Base-by-base conservation (phyloP, 2,888 invertebrate species). In the Petrolisthes manimaculis region DNA sequence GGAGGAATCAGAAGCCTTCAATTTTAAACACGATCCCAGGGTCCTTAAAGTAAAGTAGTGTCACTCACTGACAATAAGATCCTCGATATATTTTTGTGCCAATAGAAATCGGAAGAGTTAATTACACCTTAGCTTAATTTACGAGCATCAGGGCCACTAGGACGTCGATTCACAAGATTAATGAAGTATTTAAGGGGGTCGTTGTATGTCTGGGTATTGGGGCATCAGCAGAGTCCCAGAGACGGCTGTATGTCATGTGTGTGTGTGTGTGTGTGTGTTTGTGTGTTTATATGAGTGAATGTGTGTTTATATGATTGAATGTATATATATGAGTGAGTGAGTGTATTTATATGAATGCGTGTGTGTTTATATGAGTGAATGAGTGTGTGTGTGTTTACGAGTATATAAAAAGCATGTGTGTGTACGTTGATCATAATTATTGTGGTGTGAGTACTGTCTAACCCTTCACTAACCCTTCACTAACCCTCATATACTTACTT, bases 341-440 rank as follows among this genome's bases (percentile, higher is more conserved):
- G 71, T 67, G 51, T 69, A 51, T 69, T 4, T 83, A n/a, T 83
- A 51, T 71, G 51, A 69, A 5, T 67, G 69, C 37, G 69, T 69
- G 24, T 83, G 71, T 83, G 37, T 83, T 21, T 83, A 51, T 69
- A 12, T 71, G 56, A 56, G 83, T 81, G 69, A 56, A 88, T 89
- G 88, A 89, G 89, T 91, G 94, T 37, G 54, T 79, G 51, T 54
- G 54, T 54, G 21, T 37, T 9, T 24, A n/a, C 3, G 61, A 12
- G 61, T 61, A 18, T 61, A 18, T 61, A 18, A 12, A 12, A 18
- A 12, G 61, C 9, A 12, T 61, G 18, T 61, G 9, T 61, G 61
- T 61, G 61, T 61, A 18, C 18, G 61, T 61, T 9, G 9, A 18
- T 61, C 12, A 12, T 9, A 37, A 9, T 53, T 61, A 67, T 54